Evolutionary conservation across 2,888 invertebrate genomes (phyloP).

Genomic region (Cistogaster globosa): DNA sequence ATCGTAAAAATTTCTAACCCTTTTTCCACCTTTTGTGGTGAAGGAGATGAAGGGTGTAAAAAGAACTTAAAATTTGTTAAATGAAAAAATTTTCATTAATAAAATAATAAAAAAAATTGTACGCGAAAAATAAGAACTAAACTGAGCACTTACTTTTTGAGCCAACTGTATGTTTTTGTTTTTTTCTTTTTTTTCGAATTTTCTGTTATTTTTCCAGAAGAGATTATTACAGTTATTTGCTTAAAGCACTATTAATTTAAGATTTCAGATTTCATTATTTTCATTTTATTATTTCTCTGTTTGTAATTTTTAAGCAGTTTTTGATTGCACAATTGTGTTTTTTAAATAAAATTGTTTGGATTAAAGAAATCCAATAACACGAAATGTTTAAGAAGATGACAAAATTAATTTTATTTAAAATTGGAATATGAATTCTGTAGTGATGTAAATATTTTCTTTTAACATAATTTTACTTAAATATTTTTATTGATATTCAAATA

Average conservation of each 20-base stretch:
- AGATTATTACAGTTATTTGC: conserved; percentile 33
- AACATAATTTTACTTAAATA: neutral
- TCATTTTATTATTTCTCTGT: neutral
- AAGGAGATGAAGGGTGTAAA: too few relatives aligned
- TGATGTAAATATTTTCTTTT: neutral
- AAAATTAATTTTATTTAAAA: neutral
- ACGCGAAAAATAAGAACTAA: too few relatives aligned
- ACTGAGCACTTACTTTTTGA: too few relatives aligned
- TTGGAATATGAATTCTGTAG: neutral
- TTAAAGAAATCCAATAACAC: neutral
- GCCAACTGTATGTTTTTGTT: neutral
- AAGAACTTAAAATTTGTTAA: too few relatives aligned
- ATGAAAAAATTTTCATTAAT: too few relatives aligned
- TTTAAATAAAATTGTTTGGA: neutral
- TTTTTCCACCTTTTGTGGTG: too few relatives aligned
- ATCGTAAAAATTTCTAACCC: too few relatives aligned
- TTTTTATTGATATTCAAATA: conserved; percentile 2
- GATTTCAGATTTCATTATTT: conserved; percentile 28
- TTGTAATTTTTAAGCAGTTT: neutral
- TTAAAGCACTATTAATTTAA: conserved; percentile 2
- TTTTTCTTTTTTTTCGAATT: neutral
- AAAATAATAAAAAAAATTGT: too few relatives aligned
- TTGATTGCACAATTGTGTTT: neutral
- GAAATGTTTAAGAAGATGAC: neutral
- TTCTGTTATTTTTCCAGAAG: neutral